Evolutionary conservation across 1,140 invertebrate genomes (phyloP), one percentile per base, ranked within the genome.

Genomic region (Steinernema feltiae): DNA sequence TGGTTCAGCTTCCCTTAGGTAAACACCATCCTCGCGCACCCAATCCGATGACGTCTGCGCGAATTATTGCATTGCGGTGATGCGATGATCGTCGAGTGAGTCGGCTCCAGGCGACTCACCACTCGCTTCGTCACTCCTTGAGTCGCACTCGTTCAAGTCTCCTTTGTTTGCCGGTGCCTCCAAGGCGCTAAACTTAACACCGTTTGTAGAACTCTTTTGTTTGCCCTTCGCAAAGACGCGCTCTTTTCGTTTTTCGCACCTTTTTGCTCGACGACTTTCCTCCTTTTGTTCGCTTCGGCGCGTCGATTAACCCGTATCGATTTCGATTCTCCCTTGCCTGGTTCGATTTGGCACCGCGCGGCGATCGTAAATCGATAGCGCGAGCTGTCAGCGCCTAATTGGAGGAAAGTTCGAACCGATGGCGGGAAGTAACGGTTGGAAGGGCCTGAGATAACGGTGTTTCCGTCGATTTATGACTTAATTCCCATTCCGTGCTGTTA

Each of bases 301-400:
- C 53, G 24, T 63, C 53, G 53, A 63, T 63, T 63, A 63, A 63
- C 53, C 35, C 35, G 53, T 63, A 63, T 63, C 53, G 53, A 63
- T 63, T 63, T 63, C 53, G 53, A 63, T n/a, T 27, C 24, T 15
- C 12, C 15, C 41, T 46, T 46, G 7, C 41, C 41, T n/a, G n/a
- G 41, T 46, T n/a, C 41, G 41, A 63, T 27, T 3, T 12, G 53
- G 12, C 12, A 63, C 12, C 53, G 53, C 53, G 53, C 53, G 53
- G 53, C 15, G 53, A 63, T 63, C 12, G 24, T 27, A 27, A 15
- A 3, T 3, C 53, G 53, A 27, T 17, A n/a, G 12, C 53, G 12
- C 24, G 15, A 3, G 24, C 7, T 12, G 15, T 3, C 2, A 27
- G 24, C 53, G 53, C 53, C 53, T 63, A 27, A 63, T 63, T 63